Conservation (phyloP, 2,888 invertebrate species). For the Scaptomyza tumidula region DNA sequence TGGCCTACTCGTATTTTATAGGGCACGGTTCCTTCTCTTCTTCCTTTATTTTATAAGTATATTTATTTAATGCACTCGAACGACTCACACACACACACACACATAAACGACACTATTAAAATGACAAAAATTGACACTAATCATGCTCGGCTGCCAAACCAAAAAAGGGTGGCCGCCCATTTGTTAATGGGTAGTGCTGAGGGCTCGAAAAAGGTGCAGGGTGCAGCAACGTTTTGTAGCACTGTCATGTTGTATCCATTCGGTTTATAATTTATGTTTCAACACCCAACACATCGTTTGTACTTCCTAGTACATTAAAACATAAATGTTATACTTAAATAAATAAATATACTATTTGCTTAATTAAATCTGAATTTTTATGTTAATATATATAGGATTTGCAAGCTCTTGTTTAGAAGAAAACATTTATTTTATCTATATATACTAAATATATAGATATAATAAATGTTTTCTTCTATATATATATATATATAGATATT, state of each 20-base stretch:
- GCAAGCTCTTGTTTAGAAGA: too few relatives aligned
- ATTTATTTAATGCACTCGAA: constrained; percentile 63
- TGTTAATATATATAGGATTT: too few relatives aligned
- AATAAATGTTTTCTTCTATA: too few relatives aligned
- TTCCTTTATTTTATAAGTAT: constrained; percentile 23
- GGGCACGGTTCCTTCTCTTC: constrained; percentile 56
- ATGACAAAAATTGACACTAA: constrained; percentile 79
- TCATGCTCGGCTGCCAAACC: constrained; percentile 68
- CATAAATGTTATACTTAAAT: too few relatives aligned
- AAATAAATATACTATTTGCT: neutral
- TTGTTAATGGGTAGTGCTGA: constrained; percentile 13
- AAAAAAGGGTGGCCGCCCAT: constrained; percentile 70
- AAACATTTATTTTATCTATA: too few relatives aligned
- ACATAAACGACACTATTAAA: constrained; percentile 72
- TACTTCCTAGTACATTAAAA: constrained; percentile 1
- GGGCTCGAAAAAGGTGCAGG: too few relatives aligned
- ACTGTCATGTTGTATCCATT: constrained; percentile 65
- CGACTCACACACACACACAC: constrained; percentile 32
- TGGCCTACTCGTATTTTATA: constrained; percentile 65
- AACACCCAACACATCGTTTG: constrained; percentile 46
- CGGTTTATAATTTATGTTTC: constrained; percentile 65
- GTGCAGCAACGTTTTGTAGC: constrained; percentile 50
- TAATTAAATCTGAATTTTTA: too few relatives aligned
- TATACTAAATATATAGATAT: too few relatives aligned
- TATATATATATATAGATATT: too few relatives aligned